Evolutionary conservation across 2,888 invertebrate genomes (phyloP).

Genomic region (Eilema griseolum): DNA sequence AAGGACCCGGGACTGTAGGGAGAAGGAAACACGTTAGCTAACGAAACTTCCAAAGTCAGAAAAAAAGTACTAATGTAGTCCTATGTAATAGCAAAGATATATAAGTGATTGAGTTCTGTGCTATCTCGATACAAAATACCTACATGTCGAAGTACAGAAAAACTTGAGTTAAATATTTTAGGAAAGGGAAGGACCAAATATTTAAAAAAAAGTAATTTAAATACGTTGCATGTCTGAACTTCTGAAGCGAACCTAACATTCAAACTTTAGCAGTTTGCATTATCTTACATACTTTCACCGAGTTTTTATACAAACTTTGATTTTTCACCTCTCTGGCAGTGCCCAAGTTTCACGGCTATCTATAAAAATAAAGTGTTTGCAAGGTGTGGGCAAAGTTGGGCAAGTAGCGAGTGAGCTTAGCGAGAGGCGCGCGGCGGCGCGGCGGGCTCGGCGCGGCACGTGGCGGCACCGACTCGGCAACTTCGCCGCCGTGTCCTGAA

Average conservation of each 20-base stretch:
- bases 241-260: constrained; percentile 52
- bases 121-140: too few species aligned
- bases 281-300: constrained; percentile 48
- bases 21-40: too few species aligned
- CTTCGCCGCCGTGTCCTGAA: constrained; percentile 32
- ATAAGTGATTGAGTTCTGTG: too few species aligned
- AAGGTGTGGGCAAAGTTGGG: constrained; percentile 32
- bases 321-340: constrained; percentile 56
- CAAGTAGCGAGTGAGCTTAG: constrained; percentile 42
- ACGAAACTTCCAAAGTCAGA: too few species aligned
- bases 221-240: constrained; percentile 53
- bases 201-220: constrained; percentile 50
- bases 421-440: constrained; percentile 18
- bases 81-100: too few species aligned
- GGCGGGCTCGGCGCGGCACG: constrained; percentile 22
- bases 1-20: too few species aligned
- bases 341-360: constrained; percentile 54
- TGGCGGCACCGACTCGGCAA: constrained; percentile 25
- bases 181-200: constrained; percentile 28
- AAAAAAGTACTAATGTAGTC: too few species aligned
- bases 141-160: background rate
- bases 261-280: constrained; percentile 57
- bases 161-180: constrained; percentile 18
- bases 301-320: constrained; percentile 54
- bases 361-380: constrained; percentile 57